A percentile compares a stretch with the other conserved stretches of the same genome.
Conservation (phyloP, 2,113 vertebrate species). For the Anhinga rufa region DNA sequence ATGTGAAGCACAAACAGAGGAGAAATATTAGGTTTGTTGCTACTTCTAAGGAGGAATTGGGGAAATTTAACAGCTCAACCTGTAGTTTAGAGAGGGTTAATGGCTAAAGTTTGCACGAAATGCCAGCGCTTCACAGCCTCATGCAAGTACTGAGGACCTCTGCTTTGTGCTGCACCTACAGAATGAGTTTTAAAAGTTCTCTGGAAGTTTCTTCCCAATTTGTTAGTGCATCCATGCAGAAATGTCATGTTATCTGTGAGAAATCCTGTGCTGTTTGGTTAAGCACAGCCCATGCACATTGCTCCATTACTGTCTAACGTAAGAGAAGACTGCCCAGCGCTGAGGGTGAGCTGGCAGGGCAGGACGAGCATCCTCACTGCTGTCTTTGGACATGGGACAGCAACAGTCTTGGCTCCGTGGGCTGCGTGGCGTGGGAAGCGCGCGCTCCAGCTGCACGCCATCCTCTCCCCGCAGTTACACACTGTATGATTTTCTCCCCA, state of each 20-base stretch:
- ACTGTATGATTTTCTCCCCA: background rate
- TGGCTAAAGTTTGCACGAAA: background rate
- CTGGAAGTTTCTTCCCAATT: background rate
- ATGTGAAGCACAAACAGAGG: background rate
- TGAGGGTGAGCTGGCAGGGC: background rate
- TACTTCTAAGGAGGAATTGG: background rate
- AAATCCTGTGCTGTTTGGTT: fast-evolving
- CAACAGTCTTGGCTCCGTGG: background rate
- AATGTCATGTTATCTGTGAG: background rate
- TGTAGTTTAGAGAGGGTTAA: background rate
- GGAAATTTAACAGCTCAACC: background rate
- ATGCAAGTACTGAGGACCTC: fast-evolving
- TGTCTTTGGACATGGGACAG: fast-evolving
- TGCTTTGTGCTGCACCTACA: background rate
- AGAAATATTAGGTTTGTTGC: background rate
- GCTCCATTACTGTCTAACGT: fast-evolving
- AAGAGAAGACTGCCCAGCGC: background rate
- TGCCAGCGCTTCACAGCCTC: background rate
- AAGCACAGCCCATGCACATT: background rate
- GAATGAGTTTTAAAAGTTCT: background rate
- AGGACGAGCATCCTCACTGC: background rate
- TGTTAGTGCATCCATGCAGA: fast-evolving
- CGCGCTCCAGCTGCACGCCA: fast-evolving
- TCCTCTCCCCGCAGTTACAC: background rate
- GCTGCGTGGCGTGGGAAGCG: fast-evolving